Evolutionary conservation across 2,113 vertebrate species (phyloP).

Genomic region (Cyanoderma ruficeps): DNA sequence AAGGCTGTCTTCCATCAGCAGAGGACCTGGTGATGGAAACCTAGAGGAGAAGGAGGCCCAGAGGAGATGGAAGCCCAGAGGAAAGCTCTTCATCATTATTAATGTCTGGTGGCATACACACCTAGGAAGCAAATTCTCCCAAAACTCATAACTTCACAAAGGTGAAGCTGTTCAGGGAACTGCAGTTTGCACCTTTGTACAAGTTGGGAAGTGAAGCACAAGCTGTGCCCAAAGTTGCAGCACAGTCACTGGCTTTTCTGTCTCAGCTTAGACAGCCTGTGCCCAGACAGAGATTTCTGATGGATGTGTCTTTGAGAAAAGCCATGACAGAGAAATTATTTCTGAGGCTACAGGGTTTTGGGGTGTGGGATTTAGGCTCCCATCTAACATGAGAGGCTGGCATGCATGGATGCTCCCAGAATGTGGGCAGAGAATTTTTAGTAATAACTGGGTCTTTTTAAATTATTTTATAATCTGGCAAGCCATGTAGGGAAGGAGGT

Average conservation of each 20-base stretch:
- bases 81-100: neutral
- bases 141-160: neutral
- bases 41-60: neutral
- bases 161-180: neutral
- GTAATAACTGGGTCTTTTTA: neutral
- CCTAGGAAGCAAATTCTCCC: neutral
- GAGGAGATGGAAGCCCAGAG: neutral
- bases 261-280: neutral
- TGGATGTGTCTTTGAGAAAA: neutral
- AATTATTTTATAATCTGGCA: constrained; percentile 36
- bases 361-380: neutral
- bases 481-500: neutral
- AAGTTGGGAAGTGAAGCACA: neutral
- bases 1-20: neutral
- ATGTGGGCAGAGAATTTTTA: neutral
- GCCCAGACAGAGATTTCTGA: neutral
- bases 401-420: neutral
- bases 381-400: neutral
- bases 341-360: neutral
- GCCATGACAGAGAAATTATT: neutral
- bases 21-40: neutral
- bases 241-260: neutral
- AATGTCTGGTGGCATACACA: neutral
- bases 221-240: neutral
- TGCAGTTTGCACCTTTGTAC: neutral